Conservation (phyloP, 1,140 invertebrate species). For the Ylistrum balloti region DNA sequence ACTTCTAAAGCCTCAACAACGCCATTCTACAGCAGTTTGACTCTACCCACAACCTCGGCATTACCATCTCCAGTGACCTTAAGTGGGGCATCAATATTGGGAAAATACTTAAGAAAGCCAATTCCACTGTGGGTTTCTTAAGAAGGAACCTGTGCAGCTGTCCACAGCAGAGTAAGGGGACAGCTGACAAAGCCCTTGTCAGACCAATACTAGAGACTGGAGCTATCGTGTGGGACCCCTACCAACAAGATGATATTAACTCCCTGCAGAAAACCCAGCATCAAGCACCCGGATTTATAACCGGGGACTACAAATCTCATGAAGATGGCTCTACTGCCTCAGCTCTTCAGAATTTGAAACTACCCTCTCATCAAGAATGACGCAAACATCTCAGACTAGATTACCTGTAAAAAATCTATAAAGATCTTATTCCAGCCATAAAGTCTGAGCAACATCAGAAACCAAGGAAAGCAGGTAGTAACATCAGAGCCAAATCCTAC, state of each 20-base stretch:
- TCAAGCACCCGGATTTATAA: no score
- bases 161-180: no score
- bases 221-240: constrained; percentile 55
- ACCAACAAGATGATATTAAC: constrained; percentile 33
- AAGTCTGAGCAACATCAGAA: no score
- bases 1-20: constrained; percentile 50
- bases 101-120: constrained; percentile 30
- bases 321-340: not conserved
- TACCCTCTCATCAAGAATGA: not conserved
- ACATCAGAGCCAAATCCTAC: no score
- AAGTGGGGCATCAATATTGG: constrained; percentile 30
- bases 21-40: constrained; percentile 44
- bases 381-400: no score
- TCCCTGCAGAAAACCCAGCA: constrained; percentile 45
- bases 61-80: constrained; percentile 17
- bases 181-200: constrained; percentile 44
- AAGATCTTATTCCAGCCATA: not conserved
- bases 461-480: no score
- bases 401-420: not conserved
- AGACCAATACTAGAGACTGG: constrained; percentile 53
- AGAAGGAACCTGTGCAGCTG: constrained; percentile 5
- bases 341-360: not conserved
- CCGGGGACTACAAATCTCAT: no score
- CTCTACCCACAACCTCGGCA: constrained; percentile 48
- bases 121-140: constrained; percentile 45